Evolutionary conservation across 2,797 vertebrate species (phyloP).

Genomic region (Lepus townsendii): DNA sequence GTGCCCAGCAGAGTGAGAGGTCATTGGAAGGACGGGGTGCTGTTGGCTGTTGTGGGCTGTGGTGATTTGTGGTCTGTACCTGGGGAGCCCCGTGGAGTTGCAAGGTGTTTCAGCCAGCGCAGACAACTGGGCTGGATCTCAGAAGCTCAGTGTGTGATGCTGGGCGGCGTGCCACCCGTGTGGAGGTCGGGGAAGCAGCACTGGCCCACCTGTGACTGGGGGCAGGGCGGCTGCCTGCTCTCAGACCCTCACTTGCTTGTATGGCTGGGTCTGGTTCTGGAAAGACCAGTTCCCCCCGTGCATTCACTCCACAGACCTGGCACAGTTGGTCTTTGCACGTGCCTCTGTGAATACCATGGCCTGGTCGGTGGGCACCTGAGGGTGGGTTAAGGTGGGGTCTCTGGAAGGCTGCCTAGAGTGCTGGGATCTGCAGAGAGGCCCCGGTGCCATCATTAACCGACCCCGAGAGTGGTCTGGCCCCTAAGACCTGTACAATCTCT

Average conservation of each 20-base stretch:
- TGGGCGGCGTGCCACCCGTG: not conserved
- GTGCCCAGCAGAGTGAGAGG: constrained; percentile 44
- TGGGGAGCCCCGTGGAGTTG: not conserved
- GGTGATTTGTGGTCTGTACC: not conserved
- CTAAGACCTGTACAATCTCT: constrained; percentile 1
- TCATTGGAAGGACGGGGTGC: constrained; percentile 54
- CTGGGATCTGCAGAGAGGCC: not conserved
- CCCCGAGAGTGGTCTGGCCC: constrained; percentile 57
- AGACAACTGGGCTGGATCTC: not conserved
- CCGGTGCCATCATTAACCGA: constrained; percentile 46
- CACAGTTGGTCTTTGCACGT: not conserved
- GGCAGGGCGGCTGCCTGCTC: not conserved
- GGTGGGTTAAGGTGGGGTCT: not conserved
- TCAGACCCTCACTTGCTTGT: constrained; percentile 29
- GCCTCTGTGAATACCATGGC: constrained; percentile 28
- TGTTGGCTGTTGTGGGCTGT: not conserved
- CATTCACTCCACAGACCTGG: not conserved
- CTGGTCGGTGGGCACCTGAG: not conserved
- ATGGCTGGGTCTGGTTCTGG: constrained; percentile 33
- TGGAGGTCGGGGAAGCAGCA: not conserved
- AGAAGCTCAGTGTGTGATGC: not conserved
- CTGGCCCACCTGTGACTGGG: not conserved
- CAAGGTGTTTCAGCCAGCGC: not conserved
- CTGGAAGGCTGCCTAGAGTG: constrained; percentile 9
- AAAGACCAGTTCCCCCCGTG: not conserved